A percentile compares a stretch with the other conserved stretches of the same genome.
phyloP scores from a whole-genome alignment of 1,140 invertebrate species.

The Hestina assimilis region DNA sequence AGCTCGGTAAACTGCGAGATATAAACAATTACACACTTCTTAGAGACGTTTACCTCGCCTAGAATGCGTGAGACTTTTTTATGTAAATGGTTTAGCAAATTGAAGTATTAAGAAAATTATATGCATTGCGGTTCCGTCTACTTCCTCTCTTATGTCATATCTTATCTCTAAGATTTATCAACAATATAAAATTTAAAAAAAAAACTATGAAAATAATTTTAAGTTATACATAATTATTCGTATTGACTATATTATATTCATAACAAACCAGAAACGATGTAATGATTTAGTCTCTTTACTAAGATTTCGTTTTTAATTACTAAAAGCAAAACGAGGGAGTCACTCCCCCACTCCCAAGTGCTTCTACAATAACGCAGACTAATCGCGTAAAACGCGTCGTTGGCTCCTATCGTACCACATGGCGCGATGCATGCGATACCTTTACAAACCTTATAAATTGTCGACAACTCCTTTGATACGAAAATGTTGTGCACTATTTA shows the following conservation, averaged over 20 bases:
- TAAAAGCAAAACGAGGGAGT: background rate
- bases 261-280: background rate
- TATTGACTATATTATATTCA: too few relatives aligned
- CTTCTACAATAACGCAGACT: conserved; percentile 8
- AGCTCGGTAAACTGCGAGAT: conserved; percentile 27
- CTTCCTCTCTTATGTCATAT: too few relatives aligned
- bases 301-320: background rate
- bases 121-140: background rate
- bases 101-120: background rate
- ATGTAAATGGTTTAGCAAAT: background rate
- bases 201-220: too few relatives aligned
- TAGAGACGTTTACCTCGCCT: conserved; percentile 27
- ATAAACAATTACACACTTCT: conserved; percentile 30
- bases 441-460: conserved; percentile 4
- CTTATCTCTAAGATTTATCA: too few relatives aligned
- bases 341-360: background rate
- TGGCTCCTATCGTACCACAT: background rate
- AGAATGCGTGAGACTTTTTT: conserved; percentile 17
- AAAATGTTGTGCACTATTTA: background rate
- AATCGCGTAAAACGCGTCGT: conserved; percentile 10
- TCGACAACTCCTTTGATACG: background rate
- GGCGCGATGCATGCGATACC: conserved; percentile 1
- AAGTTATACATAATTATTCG: too few relatives aligned
- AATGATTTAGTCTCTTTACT: background rate
- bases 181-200: too few relatives aligned